Conservation (phyloP, 1,140 invertebrate genomes). For the Listronotus oregonensis region DNA sequence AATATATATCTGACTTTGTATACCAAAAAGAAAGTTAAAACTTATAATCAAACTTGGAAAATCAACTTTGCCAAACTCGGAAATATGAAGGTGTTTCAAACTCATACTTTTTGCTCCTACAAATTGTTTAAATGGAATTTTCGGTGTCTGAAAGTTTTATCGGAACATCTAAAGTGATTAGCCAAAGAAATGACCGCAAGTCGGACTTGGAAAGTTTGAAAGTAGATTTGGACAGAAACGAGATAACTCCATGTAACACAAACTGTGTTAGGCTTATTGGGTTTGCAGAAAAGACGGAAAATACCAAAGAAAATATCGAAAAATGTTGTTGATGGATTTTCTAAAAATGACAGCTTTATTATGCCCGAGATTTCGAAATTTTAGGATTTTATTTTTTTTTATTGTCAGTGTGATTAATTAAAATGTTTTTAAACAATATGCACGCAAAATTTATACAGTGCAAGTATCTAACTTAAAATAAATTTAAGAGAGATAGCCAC, state of each 20-base stretch:
- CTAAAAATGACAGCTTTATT: not conserved
- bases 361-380: no score
- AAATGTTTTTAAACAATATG: no score
- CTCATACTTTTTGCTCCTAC: slow-evolving; percentile 2
- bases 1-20: no score
- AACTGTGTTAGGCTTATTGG: slow-evolving; percentile 49
- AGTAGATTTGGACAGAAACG: slow-evolving; percentile 49
- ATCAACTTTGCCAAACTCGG: not conserved
- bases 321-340: slow-evolving; percentile 10
- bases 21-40: no score
- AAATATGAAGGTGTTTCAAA: slow-evolving; percentile 17
- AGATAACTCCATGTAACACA: slow-evolving; percentile 51
- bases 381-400: no score
- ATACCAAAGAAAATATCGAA: slow-evolving; percentile 24
- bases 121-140: slow-evolving; percentile 30
- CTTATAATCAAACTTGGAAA: no score
- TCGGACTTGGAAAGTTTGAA: slow-evolving; percentile 48
- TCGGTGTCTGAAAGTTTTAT: slow-evolving; percentile 34
- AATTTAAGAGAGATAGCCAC: no score
- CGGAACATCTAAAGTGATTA: slow-evolving; percentile 42
- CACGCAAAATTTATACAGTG: no score
- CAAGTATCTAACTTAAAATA: no score
- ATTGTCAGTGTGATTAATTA: no score
- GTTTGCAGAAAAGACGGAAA: slow-evolving; percentile 30
- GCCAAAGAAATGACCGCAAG: slow-evolving; percentile 41